Base-by-base conservation (phyloP, 2,113 vertebrate species). In the Hippocampus guttulatus region DNA sequence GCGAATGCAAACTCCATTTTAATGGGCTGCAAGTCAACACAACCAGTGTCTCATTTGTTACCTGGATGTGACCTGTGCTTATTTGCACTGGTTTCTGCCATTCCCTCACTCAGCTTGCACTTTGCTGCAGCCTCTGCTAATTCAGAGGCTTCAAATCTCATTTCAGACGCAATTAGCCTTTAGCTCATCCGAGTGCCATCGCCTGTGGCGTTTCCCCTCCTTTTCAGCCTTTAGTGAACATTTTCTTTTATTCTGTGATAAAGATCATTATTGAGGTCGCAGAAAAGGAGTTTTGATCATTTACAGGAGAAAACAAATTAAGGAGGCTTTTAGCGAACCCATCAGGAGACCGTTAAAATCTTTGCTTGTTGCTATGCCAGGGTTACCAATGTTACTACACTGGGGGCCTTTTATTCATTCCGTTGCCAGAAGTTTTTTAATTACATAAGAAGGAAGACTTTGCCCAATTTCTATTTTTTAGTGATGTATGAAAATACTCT, bases 81-180 rank as follows among this genome's bases (percentile, higher is more conserved):
- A 75, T 76, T 88, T 81, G 66, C 67, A 45, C 58, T 80, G 70
- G 68, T 69, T 83, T 84, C 40, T 51, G 78, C 61, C 70, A 66
- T 80, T 85, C 63, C 51, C 0, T 68, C 7, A 0, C 51, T 41
- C 71, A 27, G 12, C 25, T 25, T 58, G 57, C 27, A 21, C 33
- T 54, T 54, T n/a, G 51, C 86, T 77, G 55, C 73, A 68, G 71
- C 84, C 74, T 87, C 78, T 69, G 77, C 80, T 91, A 89, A 92
- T 91, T 90, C 84, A 81, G 72, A 83, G 71, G 76, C 88, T 91
- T 90, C 89, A 92, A 91, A 90, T 88, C 87, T 91, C 75, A 90
- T 92, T 91, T 90, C 82, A 85, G 85, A 90, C 73, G 87, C 88
- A 91, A 92, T 92, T 92, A 92, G 87, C 90, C 90, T 92, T 90